Conservation (phyloP, 2,888 invertebrate genomes). For the Papilio protenor region DNA sequence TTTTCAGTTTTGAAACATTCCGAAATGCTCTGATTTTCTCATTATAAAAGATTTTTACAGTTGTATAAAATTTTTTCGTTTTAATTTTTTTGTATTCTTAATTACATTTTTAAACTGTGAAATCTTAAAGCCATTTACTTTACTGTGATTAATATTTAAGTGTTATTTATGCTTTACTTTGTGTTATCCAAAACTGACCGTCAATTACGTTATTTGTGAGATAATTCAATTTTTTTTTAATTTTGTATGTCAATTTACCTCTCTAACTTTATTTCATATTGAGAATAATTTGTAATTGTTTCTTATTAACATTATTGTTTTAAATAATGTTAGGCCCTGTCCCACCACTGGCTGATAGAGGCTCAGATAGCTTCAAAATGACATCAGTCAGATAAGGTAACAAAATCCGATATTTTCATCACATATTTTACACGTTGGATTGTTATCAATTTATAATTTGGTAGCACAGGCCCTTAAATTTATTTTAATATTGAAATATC, state of each 20-base stretch:
- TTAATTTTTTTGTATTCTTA: not conserved
- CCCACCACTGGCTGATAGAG: too few species aligned
- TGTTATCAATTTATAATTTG: too few species aligned
- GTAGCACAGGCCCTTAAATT: too few species aligned
- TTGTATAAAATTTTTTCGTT: not conserved
- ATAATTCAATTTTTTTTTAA: not conserved
- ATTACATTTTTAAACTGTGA: not conserved
- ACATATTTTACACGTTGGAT: too few species aligned
- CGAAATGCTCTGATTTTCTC: not conserved
- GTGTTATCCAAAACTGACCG: not conserved
- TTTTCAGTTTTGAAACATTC: not conserved
- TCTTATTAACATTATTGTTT: too few species aligned
- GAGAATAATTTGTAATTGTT: too few species aligned
- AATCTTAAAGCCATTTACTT: slow-evolving; percentile 12
- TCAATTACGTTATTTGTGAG: slow-evolving; percentile 7
- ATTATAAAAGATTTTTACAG: not conserved
- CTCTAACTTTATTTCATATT: too few species aligned
- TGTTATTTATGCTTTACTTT: not conserved
- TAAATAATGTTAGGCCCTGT: too few species aligned
- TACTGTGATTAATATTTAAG: not conserved
- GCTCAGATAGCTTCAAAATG: too few species aligned
- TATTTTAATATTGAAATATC: not conserved
- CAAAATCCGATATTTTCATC: too few species aligned
- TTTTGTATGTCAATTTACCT: not conserved
- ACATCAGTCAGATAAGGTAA: too few species aligned